Evolutionary conservation across 37 sponge, comb jelly and placozoan species (phyloP).

Genomic region (Mnemiopsis leidyi): DNA sequence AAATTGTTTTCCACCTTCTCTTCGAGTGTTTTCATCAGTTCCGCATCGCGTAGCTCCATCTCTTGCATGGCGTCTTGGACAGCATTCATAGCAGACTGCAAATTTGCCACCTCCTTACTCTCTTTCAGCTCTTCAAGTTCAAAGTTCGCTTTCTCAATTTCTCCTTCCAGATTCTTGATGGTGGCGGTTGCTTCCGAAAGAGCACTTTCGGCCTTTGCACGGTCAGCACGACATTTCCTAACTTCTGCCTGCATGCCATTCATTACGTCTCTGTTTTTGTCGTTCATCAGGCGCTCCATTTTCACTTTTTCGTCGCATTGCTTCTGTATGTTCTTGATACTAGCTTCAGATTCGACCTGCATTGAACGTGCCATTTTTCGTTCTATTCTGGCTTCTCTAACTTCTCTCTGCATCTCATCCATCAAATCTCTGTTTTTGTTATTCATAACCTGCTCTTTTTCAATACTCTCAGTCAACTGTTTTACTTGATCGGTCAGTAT

Average conservation of each 20-base stretch:
- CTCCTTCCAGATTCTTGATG: neutral
- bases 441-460: constrained; percentile 34
- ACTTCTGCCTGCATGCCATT: constrained; percentile 47
- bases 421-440: constrained; percentile 30
- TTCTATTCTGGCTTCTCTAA: neutral
- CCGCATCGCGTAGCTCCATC: constrained; percentile 35
- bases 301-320: constrained; percentile 32
- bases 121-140: neutral
- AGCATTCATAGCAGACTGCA: neutral
- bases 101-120: neutral
- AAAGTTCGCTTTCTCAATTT: neutral
- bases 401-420: constrained; percentile 30
- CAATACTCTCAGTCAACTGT: neutral
- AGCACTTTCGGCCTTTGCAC: neutral
- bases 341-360: constrained; percentile 9
- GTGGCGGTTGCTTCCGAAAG: neutral
- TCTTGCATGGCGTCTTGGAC: constrained; percentile 16
- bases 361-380: neutral
- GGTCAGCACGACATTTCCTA: neutral
- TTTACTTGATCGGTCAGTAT: neutral
- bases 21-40: constrained; percentile 1
- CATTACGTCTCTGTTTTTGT: neutral
- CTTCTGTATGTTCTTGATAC: neutral
- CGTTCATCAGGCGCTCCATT: constrained; percentile 28
- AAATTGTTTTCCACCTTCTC: neutral